Evolutionary conservation across 2,888 invertebrate genomes (phyloP), one percentile per base, ranked within the genome.

Genomic region (Alloplasta piceator): DNA sequence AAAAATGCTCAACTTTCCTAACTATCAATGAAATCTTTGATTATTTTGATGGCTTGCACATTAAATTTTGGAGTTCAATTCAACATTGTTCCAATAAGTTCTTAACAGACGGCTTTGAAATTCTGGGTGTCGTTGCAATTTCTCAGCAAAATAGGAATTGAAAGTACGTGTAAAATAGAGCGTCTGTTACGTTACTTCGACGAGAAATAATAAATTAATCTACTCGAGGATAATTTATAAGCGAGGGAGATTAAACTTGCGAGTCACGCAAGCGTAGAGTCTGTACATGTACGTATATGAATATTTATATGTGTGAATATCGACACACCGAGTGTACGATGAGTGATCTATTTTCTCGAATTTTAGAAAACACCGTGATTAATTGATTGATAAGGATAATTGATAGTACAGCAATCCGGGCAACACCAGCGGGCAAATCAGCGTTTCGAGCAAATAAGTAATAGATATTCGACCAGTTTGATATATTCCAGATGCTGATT

Each of bases 381-480:
- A 72, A 80, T 80, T 74, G 75, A 76, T 76, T 58, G 80, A 80
- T 80, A 71, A 75, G 70, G 60, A 75, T 80, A 75, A 80, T 71
- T 66, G 66, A 80, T 71, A 46, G 66, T n/a, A 43, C 46, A 41
- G 14, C 38, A 14, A n/a, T 38, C 43, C 38, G 68, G 10, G 16
- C 58, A 46, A 41, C 55, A n/a, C n/a, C n/a, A 70, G 14, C 67
- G 56, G 48, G 79, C 61, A 80, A 80, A 71, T 75, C 75, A n/a
- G n/a, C n/a, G n/a, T n/a, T n/a, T n/a, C n/a, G n/a, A n/a, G n/a
- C n/a, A n/a, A n/a, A n/a, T n/a, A n/a, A n/a, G n/a, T n/a, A n/a
- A n/a, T n/a, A n/a, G n/a, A n/a, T n/a, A n/a, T n/a, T n/a, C n/a
- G n/a, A n/a, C n/a, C n/a, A n/a, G n/a, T n/a, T n/a, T n/a, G n/a